Percentiles rank a stretch among this genome's conserved stretches.
Conservation (phyloP, 2,888 invertebrate species). For the Lasioglossum oenotherae region DNA sequence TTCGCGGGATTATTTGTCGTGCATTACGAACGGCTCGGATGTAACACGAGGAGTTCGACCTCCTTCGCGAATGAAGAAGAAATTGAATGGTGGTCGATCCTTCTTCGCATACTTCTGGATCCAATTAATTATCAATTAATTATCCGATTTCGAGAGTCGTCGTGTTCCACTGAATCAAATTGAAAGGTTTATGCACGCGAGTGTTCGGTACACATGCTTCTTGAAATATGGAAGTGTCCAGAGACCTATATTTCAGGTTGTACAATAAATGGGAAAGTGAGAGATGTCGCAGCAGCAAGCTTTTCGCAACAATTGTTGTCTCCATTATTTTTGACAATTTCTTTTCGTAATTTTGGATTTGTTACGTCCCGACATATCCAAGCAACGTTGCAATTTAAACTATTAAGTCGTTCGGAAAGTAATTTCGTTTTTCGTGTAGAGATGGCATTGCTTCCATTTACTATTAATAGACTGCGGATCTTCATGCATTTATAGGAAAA, state of each 20-base stretch:
- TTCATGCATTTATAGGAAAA: no score
- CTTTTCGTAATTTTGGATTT: background rate
- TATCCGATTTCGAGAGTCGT: background rate
- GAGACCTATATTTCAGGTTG: background rate
- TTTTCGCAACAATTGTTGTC: background rate
- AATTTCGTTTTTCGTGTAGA: no score
- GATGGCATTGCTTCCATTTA: no score
- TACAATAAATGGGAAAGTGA: background rate
- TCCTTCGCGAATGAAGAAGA: background rate
- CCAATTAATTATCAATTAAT: background rate
- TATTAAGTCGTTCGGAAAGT: no score
- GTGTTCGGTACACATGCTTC: background rate
- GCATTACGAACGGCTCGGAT: background rate
- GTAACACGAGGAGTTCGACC: background rate
- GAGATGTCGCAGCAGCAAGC: background rate
- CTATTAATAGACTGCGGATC: no score
- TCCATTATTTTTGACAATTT: background rate
- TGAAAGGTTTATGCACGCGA: background rate
- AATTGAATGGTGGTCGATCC: background rate
- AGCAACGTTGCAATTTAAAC: no score
- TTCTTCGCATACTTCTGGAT: background rate
- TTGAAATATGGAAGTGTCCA: background rate
- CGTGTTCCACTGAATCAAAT: background rate
- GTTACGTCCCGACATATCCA: background rate
- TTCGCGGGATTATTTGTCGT: conserved; percentile 12